Evolutionary conservation across 2,888 invertebrate genomes (phyloP).

Genomic region (Eupithecia vulgata): DNA sequence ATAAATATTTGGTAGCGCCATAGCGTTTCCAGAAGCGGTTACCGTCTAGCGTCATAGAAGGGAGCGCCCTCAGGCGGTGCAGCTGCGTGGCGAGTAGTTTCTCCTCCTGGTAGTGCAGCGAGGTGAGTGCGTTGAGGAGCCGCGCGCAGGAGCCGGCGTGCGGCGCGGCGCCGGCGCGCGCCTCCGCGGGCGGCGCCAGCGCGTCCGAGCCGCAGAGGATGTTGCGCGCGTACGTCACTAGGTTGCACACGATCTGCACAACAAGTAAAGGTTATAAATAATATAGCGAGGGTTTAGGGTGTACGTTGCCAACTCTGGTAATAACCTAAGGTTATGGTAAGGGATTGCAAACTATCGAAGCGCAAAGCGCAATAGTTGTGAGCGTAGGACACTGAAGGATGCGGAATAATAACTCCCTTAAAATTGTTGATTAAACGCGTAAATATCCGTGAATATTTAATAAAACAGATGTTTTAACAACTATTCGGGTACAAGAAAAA

Average conservation of each 20-base stretch:
- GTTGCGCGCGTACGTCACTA: conserved; percentile 88
- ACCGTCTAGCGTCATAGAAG: conserved; percentile 69
- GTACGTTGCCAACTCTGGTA: no score
- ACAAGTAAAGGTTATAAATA: no score
- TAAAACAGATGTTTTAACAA: no score
- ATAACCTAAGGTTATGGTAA: no score
- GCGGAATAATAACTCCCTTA: no score
- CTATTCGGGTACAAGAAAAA: no score
- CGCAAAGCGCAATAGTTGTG: no score
- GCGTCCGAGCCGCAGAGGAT: conserved; percentile 83
- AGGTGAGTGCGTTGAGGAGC: conserved; percentile 49
- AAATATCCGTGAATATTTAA: no score
- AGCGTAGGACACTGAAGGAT: no score
- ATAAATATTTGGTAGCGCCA: not conserved
- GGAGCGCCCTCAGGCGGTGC: conserved; percentile 66
- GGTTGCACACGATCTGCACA: conserved; percentile 86
- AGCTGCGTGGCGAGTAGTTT: conserved; percentile 65
- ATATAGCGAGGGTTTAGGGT: no score
- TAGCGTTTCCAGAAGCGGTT: not conserved
- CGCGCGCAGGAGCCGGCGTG: conserved; percentile 58
- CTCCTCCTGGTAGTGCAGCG: conserved; percentile 57
- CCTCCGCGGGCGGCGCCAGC: conserved; percentile 59
- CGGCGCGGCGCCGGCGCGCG: conserved; percentile 56
- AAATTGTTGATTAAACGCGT: no score
- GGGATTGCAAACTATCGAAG: no score